Evolutionary conservation across 2,113 vertebrate species (phyloP), one percentile per base, ranked within the genome.

Genomic region (Microtus richardsoni): DNA sequence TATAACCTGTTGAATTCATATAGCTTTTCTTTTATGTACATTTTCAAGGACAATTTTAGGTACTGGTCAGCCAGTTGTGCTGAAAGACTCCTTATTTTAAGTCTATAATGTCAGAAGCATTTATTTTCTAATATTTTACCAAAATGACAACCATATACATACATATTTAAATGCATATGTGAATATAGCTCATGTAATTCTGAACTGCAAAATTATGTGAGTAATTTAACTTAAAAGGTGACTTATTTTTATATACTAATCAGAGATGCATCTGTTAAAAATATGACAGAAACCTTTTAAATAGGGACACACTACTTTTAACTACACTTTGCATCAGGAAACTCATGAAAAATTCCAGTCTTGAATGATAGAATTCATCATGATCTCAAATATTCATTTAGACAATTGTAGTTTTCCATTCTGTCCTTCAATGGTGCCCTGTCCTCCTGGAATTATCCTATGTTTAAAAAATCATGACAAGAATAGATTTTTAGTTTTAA

Each of bases 161-260:
- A n/a, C 17, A n/a, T 16, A n/a, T 21, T 19, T 36, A 36, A 8
- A 36, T 70, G 13, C 17, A 36, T 36, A 70, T 36, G 17, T n/a
- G 14, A 3, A 17, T 70, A 7, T 70, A 70, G 7, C 7, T 19
- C 47, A 84, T 60, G 5, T 84, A 91, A 84, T 84, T 89, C 39
- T 88, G 91, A 97, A 2, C n/a, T 87, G 30, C 39, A 83, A 93
- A 92, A 60, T 52, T n/a, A 86, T 28, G n/a, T 86, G 85, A 41
- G 16, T 60, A 93, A 85, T 85, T 83, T 77, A 93, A 91, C 73
- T 93, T 91, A 79, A 94, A 12, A 19, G 83, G 4, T 30, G 12
- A 90, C 93, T 94, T 94, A 88, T 64, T 92, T 95, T 70, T 91
- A 87, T 64, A 91, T 91, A 74, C 10, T 71, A 87, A 70, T 86